Conservation (phyloP, 2,113 vertebrate genomes). For the Triplophysa rosa region DNA sequence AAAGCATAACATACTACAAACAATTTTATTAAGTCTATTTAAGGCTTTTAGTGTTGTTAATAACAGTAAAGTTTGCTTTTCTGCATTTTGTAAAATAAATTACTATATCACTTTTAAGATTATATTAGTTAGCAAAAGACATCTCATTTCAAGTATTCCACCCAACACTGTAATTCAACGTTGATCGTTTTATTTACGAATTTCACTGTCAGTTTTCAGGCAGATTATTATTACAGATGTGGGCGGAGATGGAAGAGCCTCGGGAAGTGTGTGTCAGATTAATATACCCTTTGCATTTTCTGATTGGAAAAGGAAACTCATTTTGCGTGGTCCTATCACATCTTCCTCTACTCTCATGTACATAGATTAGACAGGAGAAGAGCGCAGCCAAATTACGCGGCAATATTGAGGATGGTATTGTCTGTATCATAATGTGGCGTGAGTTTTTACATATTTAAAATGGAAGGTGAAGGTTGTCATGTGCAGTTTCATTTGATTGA, state of each 20-base stretch:
- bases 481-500: background rate
- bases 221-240: conserved; percentile 16
- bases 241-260: background rate
- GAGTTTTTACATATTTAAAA: conserved; percentile 1
- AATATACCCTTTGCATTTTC: conserved; percentile 45
- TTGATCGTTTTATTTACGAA: background rate
- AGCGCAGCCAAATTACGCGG: conserved; percentile 35
- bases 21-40: no score
- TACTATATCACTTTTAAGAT: no score
- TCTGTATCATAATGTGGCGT: background rate
- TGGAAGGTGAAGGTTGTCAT: background rate
- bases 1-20: no score
- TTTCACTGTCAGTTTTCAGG: conserved; percentile 11
- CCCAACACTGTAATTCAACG: no score
- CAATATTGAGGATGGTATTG: conserved; percentile 22
- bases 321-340: conserved; percentile 21
- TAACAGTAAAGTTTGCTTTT: no score
- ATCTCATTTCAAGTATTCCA: no score
- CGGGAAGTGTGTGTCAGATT: conserved; percentile 21
- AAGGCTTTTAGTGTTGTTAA: no score
- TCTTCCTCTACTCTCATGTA: conserved; percentile 20
- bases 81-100: no score
- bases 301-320: conserved; percentile 41
- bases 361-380: conserved; percentile 23
- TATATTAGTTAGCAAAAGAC: no score